Base-by-base conservation (phyloP, 2,113 vertebrate species). In the Zootoca vivipara region DNA sequence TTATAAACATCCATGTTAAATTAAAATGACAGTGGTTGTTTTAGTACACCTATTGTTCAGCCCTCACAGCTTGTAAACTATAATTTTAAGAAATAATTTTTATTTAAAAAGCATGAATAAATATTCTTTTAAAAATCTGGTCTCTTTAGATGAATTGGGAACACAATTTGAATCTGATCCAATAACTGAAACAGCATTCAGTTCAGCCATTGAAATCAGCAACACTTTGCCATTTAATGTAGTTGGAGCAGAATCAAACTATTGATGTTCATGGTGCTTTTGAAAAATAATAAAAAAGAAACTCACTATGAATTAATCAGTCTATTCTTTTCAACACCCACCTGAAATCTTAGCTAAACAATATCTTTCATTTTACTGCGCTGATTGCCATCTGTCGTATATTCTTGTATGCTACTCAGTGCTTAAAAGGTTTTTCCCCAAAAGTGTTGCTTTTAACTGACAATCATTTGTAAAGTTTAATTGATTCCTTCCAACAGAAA, bases 311-410 rank as follows among this genome's bases (percentile, higher is more conserved):
- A 92, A 91, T 92, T 80, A 92, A 38, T 24, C 7, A 89, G 30
- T 62, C 89, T 73, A 69, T 93, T 94, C 38, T 83, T 92, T 93
- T 89, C 33, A 56, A 16, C 3, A 16, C 9, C 88, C 70, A 87
- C 64, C 26, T 82, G 85, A 90, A 75, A 75, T 15, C 69, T 90
- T 82, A 90, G 16, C 38, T 84, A 85, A 93, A 88, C 74, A 91
- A 78, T 73, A 35, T 12, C 33, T 94, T 89, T 87, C 30, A 56
- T 91, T 92, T 91, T 91, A 90, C 73, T 91, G 87, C 52, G 40
- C 67, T 90, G 86, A 91, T 92, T 93, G 74, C 69, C 87, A 92
- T 82, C 67, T 93, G 82, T 87, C 90, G 82, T 88, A 86, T 91
- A 90, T 65, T 82, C 58, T 30, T 24, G 65, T 85, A 78, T 87